Percentiles rank a stretch among this genome's conserved stretches.
These are phyloP conservation scores for Mnemiopsis leidyi DNA, from an alignment of 37 sponge, comb jelly and placozoan genomes.

Conservation along the genomic window DNA sequence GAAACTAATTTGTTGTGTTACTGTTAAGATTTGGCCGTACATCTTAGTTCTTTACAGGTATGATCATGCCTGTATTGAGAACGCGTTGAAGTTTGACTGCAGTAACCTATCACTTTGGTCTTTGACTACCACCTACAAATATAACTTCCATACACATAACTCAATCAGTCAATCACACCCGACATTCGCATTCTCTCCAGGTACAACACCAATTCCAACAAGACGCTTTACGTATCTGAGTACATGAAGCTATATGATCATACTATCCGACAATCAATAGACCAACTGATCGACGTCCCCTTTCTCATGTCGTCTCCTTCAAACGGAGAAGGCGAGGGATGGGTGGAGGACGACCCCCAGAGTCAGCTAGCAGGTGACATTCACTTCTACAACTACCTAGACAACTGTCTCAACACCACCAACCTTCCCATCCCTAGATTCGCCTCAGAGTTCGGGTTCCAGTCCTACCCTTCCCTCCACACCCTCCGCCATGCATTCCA, in stretches of 20 bases:
- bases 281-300: neutral
- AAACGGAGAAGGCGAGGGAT: slow-evolving; percentile 7
- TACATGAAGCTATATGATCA: slow-evolving; percentile 39
- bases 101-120: too few species aligned
- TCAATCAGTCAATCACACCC: too few species aligned
- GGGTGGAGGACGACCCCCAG: slow-evolving; percentile 65
- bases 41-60: too few species aligned
- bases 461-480: slow-evolving; percentile 84
- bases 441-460: slow-evolving; percentile 95
- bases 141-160: too few species aligned
- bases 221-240: neutral
- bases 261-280: neutral
- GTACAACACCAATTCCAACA: slow-evolving; percentile 11
- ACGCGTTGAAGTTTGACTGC: too few species aligned
- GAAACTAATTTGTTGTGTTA: too few species aligned
- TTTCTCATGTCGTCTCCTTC: slow-evolving; percentile 64
- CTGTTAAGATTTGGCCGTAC: too few species aligned
- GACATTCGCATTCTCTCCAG: too few species aligned
- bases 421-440: slow-evolving; percentile 88
- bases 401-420: slow-evolving; percentile 80
- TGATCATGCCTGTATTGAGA: too few species aligned
- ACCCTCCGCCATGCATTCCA: slow-evolving; percentile 57
- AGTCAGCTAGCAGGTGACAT: slow-evolving; percentile 78
- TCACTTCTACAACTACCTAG: slow-evolving; percentile 78
- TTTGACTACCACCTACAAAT: too few species aligned